A percentile compares a stretch with the other conserved stretches of the same genome.
Evolutionary conservation across 2,113 vertebrate species (phyloP).

Genomic region (Mus pahari): DNA sequence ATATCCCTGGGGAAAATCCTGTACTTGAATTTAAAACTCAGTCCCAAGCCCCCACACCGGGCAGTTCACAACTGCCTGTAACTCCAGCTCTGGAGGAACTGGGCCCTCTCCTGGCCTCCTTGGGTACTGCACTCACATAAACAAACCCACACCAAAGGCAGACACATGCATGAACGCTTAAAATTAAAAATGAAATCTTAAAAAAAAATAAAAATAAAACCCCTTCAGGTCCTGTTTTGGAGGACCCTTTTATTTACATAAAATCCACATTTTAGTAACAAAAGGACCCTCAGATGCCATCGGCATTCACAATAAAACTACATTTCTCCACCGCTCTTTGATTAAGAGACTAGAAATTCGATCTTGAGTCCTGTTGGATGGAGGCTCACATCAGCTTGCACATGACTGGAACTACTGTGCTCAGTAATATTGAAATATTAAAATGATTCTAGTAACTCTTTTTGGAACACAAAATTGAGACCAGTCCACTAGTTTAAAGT

Average conservation of each 20-base stretch:
- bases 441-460: not conserved
- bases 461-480: not conserved
- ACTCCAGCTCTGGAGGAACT: not conserved
- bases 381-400: not conserved
- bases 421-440: not conserved
- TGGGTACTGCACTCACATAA: not conserved
- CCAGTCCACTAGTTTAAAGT: constrained; percentile 24
- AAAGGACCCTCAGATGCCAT: not conserved
- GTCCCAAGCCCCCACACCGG: not conserved
- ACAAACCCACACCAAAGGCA: not conserved
- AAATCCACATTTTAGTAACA: not conserved
- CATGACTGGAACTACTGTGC: not conserved
- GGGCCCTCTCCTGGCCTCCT: not conserved
- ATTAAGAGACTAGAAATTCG: not conserved
- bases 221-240: not conserved
- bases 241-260: constrained; percentile 27
- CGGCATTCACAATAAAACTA: constrained; percentile 3
- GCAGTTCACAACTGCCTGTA: not conserved
- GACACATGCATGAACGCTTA: not conserved
- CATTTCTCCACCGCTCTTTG: not conserved
- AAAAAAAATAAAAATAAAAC: not conserved
- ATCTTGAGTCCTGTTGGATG: not conserved
- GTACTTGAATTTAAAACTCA: not conserved
- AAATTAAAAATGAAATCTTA: not conserved
- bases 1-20: not conserved